Percentiles rank a stretch among this genome's conserved stretches.
These are phyloP conservation scores for Megalops cyprinoides DNA, from an alignment of 2,797 vertebrate species.

Conservation along the genomic window DNA sequence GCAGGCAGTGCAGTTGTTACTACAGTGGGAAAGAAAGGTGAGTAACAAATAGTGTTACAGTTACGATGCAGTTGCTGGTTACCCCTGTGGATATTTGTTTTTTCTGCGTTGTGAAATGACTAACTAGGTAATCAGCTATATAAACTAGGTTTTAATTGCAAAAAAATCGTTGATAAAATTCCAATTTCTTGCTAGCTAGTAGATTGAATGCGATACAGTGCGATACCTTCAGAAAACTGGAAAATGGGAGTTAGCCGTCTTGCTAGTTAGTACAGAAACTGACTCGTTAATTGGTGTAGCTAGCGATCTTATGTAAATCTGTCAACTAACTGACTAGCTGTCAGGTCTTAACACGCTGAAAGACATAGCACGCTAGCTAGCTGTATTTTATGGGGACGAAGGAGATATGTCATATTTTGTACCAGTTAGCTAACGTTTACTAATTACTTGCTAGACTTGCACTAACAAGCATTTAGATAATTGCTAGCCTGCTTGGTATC, in stretches of 20 bases:
- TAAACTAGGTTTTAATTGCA: not conserved
- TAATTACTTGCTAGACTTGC: not conserved
- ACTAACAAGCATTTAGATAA: too few relatives aligned
- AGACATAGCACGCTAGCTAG: too few relatives aligned
- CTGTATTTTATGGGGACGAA: not conserved
- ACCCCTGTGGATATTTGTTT: not conserved
- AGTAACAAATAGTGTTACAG: constrained; percentile 52
- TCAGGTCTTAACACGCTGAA: not conserved
- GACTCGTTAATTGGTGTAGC: not conserved
- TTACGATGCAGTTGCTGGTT: not conserved
- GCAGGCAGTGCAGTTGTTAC: constrained; percentile 62
- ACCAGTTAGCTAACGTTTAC: not conserved
- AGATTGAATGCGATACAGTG: constrained; percentile 14
- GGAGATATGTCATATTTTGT: not conserved
- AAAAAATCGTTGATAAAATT: not conserved
- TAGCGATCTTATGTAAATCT: not conserved
- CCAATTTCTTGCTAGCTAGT: not conserved
- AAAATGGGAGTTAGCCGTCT: not conserved
- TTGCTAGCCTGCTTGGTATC: not conserved
- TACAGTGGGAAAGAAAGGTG: constrained; percentile 69
- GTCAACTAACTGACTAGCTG: not conserved
- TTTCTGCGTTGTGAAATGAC: not conserved
- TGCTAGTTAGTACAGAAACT: not conserved
- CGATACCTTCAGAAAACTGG: constrained; percentile 4
- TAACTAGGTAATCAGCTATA: not conserved